These are phyloP conservation scores for Uria lomvia DNA, from an alignment of 2,113 vertebrate genomes.

Conservation along the genomic window DNA sequence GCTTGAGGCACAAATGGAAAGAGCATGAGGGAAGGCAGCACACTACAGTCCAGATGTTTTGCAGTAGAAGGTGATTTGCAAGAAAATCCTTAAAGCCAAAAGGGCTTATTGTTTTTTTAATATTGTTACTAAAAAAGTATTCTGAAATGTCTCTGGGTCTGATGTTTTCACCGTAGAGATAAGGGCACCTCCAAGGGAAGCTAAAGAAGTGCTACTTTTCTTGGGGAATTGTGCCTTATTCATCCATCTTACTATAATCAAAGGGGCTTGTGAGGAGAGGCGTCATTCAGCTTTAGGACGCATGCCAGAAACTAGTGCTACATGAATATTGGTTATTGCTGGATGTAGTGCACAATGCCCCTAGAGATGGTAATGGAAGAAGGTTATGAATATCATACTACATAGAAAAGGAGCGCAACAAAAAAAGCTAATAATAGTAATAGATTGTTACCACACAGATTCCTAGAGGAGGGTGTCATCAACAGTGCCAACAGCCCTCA, in stretches of 20 bases:
- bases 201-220: neutral
- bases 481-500: neutral
- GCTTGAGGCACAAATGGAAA: neutral
- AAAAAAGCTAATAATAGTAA: neutral
- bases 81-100: neutral
- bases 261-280: neutral
- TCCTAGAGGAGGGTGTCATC: neutral
- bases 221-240: neutral
- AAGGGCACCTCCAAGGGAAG: constrained; percentile 7
- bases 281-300: neutral
- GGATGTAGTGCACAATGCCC: neutral
- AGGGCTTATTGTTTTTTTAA: neutral
- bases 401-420: neutral
- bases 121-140: neutral
- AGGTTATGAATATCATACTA: neutral
- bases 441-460: neutral
- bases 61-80: neutral
- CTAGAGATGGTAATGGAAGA: neutral
- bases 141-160: neutral
- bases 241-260: neutral
- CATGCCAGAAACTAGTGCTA: neutral
- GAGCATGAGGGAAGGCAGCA: constrained; percentile 15
- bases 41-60: neutral
- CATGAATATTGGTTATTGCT: neutral
- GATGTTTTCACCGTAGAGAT: neutral